Base-by-base conservation (phyloP, 2,113 vertebrate species). In the Amazona vittata region DNA sequence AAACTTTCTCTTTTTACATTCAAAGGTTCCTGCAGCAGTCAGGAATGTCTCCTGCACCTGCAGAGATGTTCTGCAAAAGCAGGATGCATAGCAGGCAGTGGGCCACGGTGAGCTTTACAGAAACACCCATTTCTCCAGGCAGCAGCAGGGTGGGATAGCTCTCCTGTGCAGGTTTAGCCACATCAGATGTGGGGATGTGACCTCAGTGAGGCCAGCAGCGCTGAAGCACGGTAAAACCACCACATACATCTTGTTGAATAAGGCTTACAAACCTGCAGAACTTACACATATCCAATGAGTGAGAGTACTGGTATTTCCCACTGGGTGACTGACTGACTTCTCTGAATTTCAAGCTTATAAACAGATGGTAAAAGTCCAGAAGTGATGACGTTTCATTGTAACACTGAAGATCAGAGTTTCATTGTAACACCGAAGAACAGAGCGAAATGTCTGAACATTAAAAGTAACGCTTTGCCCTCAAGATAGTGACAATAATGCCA, bases 201-300 rank as follows among this genome's bases (percentile, higher is more conserved):
- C 41, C 41, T 89, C 26, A 13, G 25, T 10, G n/a, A 49, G 1
- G 4, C 41, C 35, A 75, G 13, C 28, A 19, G 41, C 29, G 26
- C 33, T 49, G 35, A 2, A 53, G 37, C 31, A 14, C 0, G 0
- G n/a, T 4, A 43, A 41, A 77, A 74, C 0, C 46, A 78, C 1
- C 0, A 1, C 14, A 11, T 7, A 12, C 33, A 10, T 10, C n/a
- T 35, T 10, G 20, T 19, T 39, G 37, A 81, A 55, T 11, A 47
- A 53, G 52, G 50, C 15, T 64, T 1, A 26, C 60, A 37, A 49
- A 77, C 26, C 12, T 67, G 64, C 46, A 77, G 73, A 43, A 64
- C 73, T 75, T 37, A 33, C 29, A 0, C 2, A 2, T 15, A n/a
- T 8, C 22, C 67, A n/a, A 3, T 1, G 25, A 31, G 49, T 2